Evolutionary conservation across 2,797 vertebrate species (phyloP), one percentile per base, ranked within the genome.

Genomic region (Sebastes nivosus): DNA sequence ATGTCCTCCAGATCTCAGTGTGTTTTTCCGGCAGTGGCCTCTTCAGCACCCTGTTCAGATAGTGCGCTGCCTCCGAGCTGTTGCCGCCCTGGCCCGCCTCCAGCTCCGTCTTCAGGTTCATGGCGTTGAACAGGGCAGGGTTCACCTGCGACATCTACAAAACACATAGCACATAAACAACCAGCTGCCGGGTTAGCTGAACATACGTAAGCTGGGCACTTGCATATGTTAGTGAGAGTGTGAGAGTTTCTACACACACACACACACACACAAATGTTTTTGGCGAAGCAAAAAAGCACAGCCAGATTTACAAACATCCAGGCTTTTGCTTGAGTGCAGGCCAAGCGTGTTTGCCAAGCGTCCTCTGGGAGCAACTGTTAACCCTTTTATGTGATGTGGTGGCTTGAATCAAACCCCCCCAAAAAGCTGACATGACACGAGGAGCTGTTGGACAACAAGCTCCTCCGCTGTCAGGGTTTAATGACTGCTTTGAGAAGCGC

Each of bases 1-100:
- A 99, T 75, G 97, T 97, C 93, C 96, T 98, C 98, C 99, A 99
- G 13, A 97, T 97, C 92, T 99, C 98, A 0, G 90, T 90, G 64
- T 95, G 93, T 87, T 97, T 98, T 86, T 99, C 98, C 68, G 94
- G 94, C 72, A 95, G 84, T 12, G 97, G 95, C 0, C 96, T 96
- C 92, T 97, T 99, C 94, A 97, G 96, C 5, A 97, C 96, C 92
- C 97, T 96, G 92, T 96, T 97, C 88, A 98, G 86, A 93, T 97
- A 99, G 81, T 97, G 97, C 0, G 94, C 94, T 8, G 96, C 84
- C 83, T 99, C 98, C 0, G 93, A 88, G 80, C 88, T 79, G 27
- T 96, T 92, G 29, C 92, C 81, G 52, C 91, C 84, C 3, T 97
- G 95, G 86, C 93, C 93, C 25, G 94, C 94, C 74, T 99, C 97